These are phyloP conservation scores for Noctuana brunneofusca DNA, from an alignment of 2,888 invertebrate species.

Conservation along the genomic window DNA sequence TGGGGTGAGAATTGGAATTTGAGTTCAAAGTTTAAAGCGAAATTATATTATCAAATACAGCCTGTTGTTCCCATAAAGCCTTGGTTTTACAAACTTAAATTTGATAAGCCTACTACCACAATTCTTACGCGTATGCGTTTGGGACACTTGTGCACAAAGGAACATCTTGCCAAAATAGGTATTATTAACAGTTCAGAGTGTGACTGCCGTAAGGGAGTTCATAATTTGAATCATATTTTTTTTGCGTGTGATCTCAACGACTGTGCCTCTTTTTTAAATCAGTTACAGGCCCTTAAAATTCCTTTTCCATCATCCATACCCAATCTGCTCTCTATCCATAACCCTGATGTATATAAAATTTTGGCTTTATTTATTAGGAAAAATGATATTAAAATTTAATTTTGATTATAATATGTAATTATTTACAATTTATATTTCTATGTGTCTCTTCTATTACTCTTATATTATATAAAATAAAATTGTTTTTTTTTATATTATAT, in stretches of 20 bases:
- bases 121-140: not conserved
- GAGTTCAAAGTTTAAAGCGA: not conserved
- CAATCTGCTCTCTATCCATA: not conserved
- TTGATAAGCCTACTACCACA: not conserved
- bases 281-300: not conserved
- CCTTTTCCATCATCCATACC: not conserved
- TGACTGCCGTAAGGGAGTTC: not conserved
- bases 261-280: not conserved
- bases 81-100: not conserved
- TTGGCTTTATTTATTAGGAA: not conserved
- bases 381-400: too few relatives aligned
- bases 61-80: not conserved
- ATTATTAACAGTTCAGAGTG: not conserved
- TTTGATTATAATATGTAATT: too few relatives aligned
- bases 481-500: too few relatives aligned
- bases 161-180: not conserved
- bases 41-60: not conserved
- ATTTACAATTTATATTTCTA: too few relatives aligned
- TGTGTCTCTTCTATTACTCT: too few relatives aligned
- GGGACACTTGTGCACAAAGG: not conserved
- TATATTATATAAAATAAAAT: too few relatives aligned
- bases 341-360: not conserved
- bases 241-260: not conserved
- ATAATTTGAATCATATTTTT: constrained; percentile 1
- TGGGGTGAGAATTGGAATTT: not conserved